A percentile compares a stretch with the other conserved stretches of the same genome.
phyloP scores from a whole-genome alignment of 2,113 vertebrate genomes.

The Raphicerus campestris region DNA sequence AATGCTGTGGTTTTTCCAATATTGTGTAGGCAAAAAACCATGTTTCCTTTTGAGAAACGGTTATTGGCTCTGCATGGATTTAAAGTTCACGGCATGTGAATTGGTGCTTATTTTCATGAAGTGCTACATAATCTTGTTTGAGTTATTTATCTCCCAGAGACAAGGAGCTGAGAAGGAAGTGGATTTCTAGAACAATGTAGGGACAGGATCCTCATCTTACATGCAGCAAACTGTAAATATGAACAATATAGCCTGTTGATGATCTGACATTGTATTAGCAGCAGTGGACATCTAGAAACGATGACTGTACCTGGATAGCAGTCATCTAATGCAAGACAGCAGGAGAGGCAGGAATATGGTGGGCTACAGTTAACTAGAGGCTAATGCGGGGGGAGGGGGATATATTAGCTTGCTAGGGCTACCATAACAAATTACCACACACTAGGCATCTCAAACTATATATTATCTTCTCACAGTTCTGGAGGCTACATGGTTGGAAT shows the following conservation, averaged over 20 bases:
- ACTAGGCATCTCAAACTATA: not conserved
- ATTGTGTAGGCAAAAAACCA: not conserved
- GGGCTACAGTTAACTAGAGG: not conserved
- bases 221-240: not conserved
- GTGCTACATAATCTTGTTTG: not conserved
- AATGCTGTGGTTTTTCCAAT: not conserved
- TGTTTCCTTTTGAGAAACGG: conserved; percentile 19
- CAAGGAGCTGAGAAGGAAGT: not conserved
- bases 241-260: not conserved
- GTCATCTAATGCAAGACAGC: not conserved
- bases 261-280: not conserved
- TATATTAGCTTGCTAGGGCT: not conserved
- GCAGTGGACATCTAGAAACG: not conserved
- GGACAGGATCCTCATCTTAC: not conserved
- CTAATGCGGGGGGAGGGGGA: not conserved
- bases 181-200: not conserved
- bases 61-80: not conserved
- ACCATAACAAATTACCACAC: not conserved
- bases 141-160: not conserved
- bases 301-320: not conserved
- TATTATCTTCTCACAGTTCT: not conserved
- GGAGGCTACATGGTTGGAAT: not conserved
- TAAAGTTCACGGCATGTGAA: not conserved
- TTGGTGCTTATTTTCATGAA: not conserved
- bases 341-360: not conserved